phyloP scores from a whole-genome alignment of 2,888 invertebrate species.

The Leucoptera coffeella region DNA sequence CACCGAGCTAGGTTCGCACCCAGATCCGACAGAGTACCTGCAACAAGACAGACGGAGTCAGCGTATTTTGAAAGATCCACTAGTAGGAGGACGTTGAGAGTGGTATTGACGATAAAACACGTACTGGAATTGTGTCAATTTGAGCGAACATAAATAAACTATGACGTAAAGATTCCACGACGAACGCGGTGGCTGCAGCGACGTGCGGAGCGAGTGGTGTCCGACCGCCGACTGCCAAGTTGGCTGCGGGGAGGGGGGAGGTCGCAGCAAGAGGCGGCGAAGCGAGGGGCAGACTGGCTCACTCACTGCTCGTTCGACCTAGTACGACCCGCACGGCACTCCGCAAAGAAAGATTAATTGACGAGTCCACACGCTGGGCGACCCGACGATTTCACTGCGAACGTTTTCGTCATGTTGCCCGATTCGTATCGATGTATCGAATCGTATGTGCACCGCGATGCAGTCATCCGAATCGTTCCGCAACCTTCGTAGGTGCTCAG shows the following conservation, averaged over 20 bases:
- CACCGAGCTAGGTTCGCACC: slow-evolving; percentile 48
- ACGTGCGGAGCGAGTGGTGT: slow-evolving; percentile 16
- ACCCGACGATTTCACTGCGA: too few relatives aligned
- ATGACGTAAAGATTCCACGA: slow-evolving; percentile 38
- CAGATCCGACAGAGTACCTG: slow-evolving; percentile 44
- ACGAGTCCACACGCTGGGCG: too few relatives aligned
- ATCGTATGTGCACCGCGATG: too few relatives aligned
- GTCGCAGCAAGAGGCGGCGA: slow-evolving; percentile 19
- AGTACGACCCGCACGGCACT: slow-evolving; percentile 28
- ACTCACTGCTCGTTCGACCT: slow-evolving; percentile 49
- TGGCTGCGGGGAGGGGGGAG: slow-evolving; percentile 20
- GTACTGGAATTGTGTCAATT: slow-evolving; percentile 20
- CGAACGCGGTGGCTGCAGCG: slow-evolving; percentile 8
- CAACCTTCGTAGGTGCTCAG: too few relatives aligned
- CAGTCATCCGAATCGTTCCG: too few relatives aligned
- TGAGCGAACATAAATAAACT: slow-evolving; percentile 31
- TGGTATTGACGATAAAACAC: slow-evolving; percentile 18
- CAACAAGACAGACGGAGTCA: slow-evolving; percentile 52
- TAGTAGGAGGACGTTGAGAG: too few relatives aligned
- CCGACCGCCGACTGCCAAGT: slow-evolving; percentile 31
- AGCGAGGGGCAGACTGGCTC: slow-evolving; percentile 43
- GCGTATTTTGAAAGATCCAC: too few relatives aligned
- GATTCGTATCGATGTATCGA: too few relatives aligned
- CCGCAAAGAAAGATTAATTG: slow-evolving; percentile 4
- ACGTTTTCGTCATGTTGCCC: too few relatives aligned